Base-by-base conservation (phyloP, 2,113 vertebrate species). In the Amazona guildingii region DNA sequence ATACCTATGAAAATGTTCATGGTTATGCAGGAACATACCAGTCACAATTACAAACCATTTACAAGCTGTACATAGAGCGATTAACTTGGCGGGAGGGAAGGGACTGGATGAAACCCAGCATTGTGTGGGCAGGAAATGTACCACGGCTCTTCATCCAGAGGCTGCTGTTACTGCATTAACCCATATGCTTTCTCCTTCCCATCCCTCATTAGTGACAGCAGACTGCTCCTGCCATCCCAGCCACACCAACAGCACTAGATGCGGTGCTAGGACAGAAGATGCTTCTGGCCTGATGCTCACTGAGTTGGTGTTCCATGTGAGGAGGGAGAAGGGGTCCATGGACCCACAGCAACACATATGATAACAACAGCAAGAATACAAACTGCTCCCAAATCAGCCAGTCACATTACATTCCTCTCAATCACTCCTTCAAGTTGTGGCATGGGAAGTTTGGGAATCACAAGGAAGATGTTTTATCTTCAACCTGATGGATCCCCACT, bases 291-390 rank as follows among this genome's bases (percentile, higher is more conserved):
- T 78, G 67, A 44, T 48, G 64, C 57, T 87, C 27, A 44, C 21
- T 7, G 37, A 79, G 59, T 19, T 8, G 2, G 6, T 76, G 72
- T 20, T 67, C 33, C 59, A 39, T 66, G n/a, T 0, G 0, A 86
- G 44, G 64, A n/a, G 39, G 31, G 23, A 83, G n/a, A 52, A 66
- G 7, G 15, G 13, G 12, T 69, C 46, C 25, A 13, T 10, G 63
- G 46, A 76, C 54, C 11, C 7, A 11, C 0, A 0, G n/a, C 0
- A 0, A 57, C 67, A 72, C 29, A 39, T 0, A 0, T 3, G 20
- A 9, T 23, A 76, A 46, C 23, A 90, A 44, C 24, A 74, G n/a
- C 33, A 85, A 31, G 28, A 49, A 25, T 33, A 33, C 7, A 41
- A 76, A 43, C 37, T 49, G 27, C 27, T 55, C 54, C 64, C 43